Base-by-base conservation (phyloP, 2,113 vertebrate genomes). In the Tor tambroides region DNA sequence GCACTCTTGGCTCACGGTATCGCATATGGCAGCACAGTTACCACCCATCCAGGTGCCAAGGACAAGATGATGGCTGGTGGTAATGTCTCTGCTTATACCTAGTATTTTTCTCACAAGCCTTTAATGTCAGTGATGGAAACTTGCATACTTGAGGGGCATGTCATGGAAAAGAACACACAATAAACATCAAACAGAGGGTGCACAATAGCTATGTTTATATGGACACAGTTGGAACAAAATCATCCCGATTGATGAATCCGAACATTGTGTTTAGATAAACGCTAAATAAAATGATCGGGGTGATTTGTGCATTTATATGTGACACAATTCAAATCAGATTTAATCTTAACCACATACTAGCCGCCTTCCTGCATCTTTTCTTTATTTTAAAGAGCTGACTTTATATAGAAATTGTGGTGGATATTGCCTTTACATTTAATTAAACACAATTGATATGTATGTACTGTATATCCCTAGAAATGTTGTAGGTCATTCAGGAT, bases 31-130 rank as follows among this genome's bases (percentile, higher is more conserved):
- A 96, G 97, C 93, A 98, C 96, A 87, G 96, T 99, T 38, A 99
- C 98, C 2, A 97, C 98, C 0, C 98, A 99, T 89, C 98, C 98
- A 2, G 94, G 94, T 88, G 97, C 96, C 89, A 99, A 98, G 90
- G 98, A 99, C 89, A 99, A 97, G 91, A 98, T 99, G 97, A 97
- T 99, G 97, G 93, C 92, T 84, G 97, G 97, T 92, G 96, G 98
- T 99, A 95, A 94, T 91, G 51, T 87, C 15, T 26, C 21, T 81
- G 23, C 11, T 1, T 5, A 79, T 14, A 67, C 19, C n/a, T 69
- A 32, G 19, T 12, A 0, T 11, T 46, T 32, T 30, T 28, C 19
- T 21, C 51, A 38, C 30, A 38, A 14, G 51, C 0, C 4, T 9
- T 30, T 65, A 19, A 19, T 65, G n/a, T 81, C n/a, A 19, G 0